Evolutionary conservation across 30 jellyfish, hydroid and myxozoan species (phyloP).

Genomic region (Hydractinia echinata): DNA sequence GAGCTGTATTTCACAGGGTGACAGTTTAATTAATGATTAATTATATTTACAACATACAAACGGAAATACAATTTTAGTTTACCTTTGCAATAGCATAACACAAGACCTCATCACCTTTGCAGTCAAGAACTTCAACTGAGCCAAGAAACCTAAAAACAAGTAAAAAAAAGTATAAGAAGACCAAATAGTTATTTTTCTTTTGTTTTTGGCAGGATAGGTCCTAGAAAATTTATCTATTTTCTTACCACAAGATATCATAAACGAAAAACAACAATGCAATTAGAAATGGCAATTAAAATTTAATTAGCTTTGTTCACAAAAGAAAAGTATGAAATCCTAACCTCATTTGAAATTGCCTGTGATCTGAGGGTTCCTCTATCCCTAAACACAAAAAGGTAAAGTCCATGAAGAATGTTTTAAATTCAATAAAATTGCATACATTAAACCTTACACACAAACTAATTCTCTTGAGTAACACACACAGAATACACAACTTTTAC

Average conservation of each 20-base stretch:
- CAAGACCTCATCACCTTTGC: slow-evolving; percentile 80
- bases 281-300: neutral
- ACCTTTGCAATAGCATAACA: slow-evolving; percentile 89
- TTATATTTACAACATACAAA: neutral
- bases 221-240: too few species aligned
- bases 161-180: neutral
- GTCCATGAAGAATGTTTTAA: too few species aligned
- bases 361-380: neutral
- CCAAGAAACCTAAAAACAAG: slow-evolving; percentile 68
- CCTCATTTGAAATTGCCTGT: slow-evolving; percentile 29
- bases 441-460: too few species aligned
- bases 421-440: too few species aligned
- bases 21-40: neutral
- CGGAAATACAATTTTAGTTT: neutral
- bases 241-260: too few species aligned
- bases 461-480: too few species aligned
- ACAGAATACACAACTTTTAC: too few species aligned
- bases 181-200: too few species aligned
- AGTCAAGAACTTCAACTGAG: slow-evolving; percentile 86
- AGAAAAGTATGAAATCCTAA: neutral
- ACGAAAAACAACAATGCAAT: too few species aligned
- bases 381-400: too few species aligned
- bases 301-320: neutral
- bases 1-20: neutral
- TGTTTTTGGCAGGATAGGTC: too few species aligned